phyloP scores from a whole-genome alignment of 2,113 vertebrate genomes.

The Trachemys scripta region DNA sequence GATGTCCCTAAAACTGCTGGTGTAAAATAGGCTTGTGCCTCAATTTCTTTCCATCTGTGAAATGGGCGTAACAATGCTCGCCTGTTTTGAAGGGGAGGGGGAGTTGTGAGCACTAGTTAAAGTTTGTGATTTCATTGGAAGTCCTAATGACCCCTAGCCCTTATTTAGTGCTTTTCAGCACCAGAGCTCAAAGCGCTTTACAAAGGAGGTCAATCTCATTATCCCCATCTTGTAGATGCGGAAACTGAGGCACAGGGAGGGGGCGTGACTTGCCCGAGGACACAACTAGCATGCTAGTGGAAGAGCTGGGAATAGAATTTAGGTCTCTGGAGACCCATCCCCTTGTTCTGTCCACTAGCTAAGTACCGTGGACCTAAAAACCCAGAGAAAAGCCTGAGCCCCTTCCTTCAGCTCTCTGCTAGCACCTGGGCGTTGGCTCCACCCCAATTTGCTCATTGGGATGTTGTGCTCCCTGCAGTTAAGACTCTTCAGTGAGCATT shows the following conservation, averaged over 20 bases:
- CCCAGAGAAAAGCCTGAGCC: no score
- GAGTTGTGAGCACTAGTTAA: not conserved
- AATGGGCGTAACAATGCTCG: not conserved
- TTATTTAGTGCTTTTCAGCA: not conserved
- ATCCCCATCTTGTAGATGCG: not conserved
- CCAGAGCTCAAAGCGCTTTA: not conserved
- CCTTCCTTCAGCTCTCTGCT: not conserved
- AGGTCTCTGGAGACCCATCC: no score
- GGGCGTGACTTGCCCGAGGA: not conserved
- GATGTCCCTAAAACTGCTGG: not conserved
- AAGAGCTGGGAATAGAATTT: not conserved
- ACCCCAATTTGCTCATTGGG: not conserved
- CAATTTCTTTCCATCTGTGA: not conserved
- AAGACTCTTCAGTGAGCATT: no score
- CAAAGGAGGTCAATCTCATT: not conserved
- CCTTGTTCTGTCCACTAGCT: not conserved
- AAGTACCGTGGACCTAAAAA: not conserved
- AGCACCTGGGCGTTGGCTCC: not conserved
- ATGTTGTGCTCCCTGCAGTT: not conserved
- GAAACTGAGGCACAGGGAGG: not conserved
- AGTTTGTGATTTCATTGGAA: not conserved
- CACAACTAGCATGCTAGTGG: not conserved
- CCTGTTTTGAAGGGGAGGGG: not conserved
- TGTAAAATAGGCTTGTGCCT: not conserved
- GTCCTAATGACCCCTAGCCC: not conserved